phyloP scores from a whole-genome alignment of 2,888 invertebrate genomes.

The Fragum whitleyi region DNA sequence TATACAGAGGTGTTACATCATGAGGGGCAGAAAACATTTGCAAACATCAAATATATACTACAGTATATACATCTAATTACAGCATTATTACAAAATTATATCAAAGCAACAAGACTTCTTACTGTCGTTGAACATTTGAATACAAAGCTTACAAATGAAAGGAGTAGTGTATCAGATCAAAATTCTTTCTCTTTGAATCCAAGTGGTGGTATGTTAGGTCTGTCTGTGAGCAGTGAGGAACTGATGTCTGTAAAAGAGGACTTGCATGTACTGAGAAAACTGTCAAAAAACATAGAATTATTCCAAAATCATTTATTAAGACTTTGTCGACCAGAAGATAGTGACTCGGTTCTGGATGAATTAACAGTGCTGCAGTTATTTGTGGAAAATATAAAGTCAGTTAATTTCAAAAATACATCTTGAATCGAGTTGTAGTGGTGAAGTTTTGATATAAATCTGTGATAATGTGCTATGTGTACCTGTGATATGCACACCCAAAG shows the following conservation, averaged over 20 bases:
- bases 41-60: conserved; percentile 29
- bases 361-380: background rate
- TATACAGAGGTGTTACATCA: conserved; percentile 67
- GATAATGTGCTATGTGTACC: background rate
- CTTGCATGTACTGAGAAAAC: conserved; percentile 34
- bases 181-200: background rate
- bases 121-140: background rate
- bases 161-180: background rate
- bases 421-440: too few species aligned
- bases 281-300: conserved; percentile 28
- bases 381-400: background rate
- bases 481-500: background rate
- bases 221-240: conserved; percentile 2
- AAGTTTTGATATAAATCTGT: too few species aligned
- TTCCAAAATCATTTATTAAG: conserved; percentile 46
- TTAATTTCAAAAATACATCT: too few species aligned
- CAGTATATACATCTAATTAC: conserved; percentile 42
- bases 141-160: background rate
- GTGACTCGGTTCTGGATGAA: conserved; percentile 22
- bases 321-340: conserved; percentile 39
- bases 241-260: conserved; percentile 24
- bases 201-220: background rate
- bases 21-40: conserved; percentile 41
- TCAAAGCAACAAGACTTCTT: conserved; percentile 35
- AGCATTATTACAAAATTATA: conserved; percentile 34